These are phyloP conservation scores for Andrena haemorrhoa DNA, from an alignment of 2,888 invertebrate genomes.

Conservation along the genomic window DNA sequence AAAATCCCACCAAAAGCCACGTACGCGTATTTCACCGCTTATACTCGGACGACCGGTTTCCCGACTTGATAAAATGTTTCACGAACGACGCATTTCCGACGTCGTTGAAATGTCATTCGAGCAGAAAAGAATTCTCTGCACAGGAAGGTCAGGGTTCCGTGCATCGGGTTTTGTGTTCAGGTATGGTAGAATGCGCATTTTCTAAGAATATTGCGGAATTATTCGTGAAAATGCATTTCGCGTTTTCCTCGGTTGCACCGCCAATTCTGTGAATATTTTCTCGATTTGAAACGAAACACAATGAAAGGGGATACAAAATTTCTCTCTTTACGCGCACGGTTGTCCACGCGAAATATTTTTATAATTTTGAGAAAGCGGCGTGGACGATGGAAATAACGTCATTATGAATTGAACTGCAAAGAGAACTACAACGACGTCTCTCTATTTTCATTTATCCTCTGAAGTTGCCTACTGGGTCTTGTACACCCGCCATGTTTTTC, in stretches of 20 bases:
- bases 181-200: constrained; percentile 38
- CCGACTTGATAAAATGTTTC: constrained; percentile 55
- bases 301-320: not conserved
- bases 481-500: no score
- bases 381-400: no score
- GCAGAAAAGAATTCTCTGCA: constrained; percentile 53
- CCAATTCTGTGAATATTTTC: constrained; percentile 3
- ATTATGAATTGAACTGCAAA: no score
- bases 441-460: no score
- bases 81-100: constrained; percentile 48
- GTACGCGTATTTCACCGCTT: constrained; percentile 34
- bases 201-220: constrained; percentile 44
- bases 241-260: not conserved
- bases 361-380: constrained; percentile 4
- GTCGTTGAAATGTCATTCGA: constrained; percentile 44
- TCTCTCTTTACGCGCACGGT: not conserved
- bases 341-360: constrained; percentile 2
- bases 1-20: constrained; percentile 10
- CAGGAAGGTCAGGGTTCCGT: constrained; percentile 8
- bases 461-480: no score
- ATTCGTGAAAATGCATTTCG: constrained; percentile 22
- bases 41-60: constrained; percentile 38
- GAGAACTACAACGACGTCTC: no score
- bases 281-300: not conserved
- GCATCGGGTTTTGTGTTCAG: constrained; percentile 31